Evolutionary conservation across 2,797 vertebrate species (phyloP).

Genomic region (Urosaurus nigricauda): DNA sequence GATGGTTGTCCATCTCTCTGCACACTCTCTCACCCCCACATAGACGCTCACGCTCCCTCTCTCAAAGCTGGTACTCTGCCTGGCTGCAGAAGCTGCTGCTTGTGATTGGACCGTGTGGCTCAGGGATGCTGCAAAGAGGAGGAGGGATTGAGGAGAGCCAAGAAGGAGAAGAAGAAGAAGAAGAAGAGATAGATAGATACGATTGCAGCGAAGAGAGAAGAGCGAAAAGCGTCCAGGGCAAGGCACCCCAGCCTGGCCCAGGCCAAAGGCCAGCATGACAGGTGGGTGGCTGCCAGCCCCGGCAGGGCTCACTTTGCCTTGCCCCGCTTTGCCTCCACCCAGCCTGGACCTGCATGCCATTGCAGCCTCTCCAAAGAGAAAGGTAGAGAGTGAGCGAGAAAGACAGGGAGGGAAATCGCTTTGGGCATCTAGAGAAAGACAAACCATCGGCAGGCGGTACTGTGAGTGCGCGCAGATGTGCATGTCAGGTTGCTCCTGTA

Average conservation of each 20-base stretch:
- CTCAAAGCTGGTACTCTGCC: conserved; percentile 16
- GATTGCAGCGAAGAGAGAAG: background rate
- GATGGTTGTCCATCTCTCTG: no score
- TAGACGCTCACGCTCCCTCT: background rate
- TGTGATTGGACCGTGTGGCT: conserved; percentile 24
- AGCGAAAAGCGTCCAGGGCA: background rate
- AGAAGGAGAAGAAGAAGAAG: no score
- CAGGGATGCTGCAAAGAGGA: conserved; percentile 27
- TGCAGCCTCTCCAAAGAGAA: background rate
- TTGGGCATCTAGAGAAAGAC: background rate
- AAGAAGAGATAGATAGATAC: background rate
- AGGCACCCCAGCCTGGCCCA: background rate
- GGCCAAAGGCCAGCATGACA: conserved; percentile 22
- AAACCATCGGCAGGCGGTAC: background rate
- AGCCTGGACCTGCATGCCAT: background rate
- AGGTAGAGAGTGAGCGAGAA: background rate
- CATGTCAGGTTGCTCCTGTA: background rate
- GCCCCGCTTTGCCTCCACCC: background rate
- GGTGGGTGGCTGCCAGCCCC: conserved; percentile 22
- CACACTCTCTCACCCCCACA: background rate
- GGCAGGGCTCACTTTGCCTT: background rate
- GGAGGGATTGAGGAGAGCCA: background rate
- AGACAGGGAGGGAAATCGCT: no score
- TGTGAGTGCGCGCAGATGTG: background rate
- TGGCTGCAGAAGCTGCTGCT: conserved; percentile 32